phyloP scores from a whole-genome alignment of 2,113 vertebrate genomes.

The Melanostigma gelatinosum region DNA sequence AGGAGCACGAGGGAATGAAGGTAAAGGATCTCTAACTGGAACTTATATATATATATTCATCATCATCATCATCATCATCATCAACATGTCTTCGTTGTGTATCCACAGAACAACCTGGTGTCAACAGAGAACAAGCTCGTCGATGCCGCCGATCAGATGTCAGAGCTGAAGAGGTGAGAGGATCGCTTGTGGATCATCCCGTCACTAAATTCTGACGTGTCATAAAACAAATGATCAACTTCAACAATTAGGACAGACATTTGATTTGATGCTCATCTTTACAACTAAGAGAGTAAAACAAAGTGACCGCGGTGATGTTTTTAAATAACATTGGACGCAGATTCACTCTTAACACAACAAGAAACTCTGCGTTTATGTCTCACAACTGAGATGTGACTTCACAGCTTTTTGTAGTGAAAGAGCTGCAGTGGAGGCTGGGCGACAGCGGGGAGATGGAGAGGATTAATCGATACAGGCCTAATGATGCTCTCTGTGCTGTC shows the following conservation, averaged over 20 bases:
- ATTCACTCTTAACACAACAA: too few species aligned
- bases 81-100: not conserved
- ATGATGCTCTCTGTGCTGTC: conserved; percentile 16
- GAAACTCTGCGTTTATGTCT: too few species aligned
- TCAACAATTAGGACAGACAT: too few species aligned
- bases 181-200: too few species aligned
- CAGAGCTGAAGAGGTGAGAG: conserved; percentile 93
- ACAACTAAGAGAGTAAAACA: too few species aligned
- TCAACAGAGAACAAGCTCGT: conserved; percentile 91
- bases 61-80: not conserved
- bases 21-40: conserved; percentile 70
- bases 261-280: too few species aligned
- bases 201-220: too few species aligned
- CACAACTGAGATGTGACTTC: too few species aligned
- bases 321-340: too few species aligned
- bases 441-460: not conserved
- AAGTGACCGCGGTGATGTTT: too few species aligned
- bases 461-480: conserved; percentile 26
- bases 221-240: too few species aligned
- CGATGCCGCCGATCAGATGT: conserved; percentile 89
- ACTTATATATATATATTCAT: not conserved
- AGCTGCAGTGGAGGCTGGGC: not conserved
- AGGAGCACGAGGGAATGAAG: conserved; percentile 91
- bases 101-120: conserved; percentile 87
- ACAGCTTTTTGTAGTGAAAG: conserved; percentile 16